These are phyloP conservation scores for Platynereis dumerilii DNA, from an alignment of 2,888 invertebrate genomes.

Conservation along the genomic window DNA sequence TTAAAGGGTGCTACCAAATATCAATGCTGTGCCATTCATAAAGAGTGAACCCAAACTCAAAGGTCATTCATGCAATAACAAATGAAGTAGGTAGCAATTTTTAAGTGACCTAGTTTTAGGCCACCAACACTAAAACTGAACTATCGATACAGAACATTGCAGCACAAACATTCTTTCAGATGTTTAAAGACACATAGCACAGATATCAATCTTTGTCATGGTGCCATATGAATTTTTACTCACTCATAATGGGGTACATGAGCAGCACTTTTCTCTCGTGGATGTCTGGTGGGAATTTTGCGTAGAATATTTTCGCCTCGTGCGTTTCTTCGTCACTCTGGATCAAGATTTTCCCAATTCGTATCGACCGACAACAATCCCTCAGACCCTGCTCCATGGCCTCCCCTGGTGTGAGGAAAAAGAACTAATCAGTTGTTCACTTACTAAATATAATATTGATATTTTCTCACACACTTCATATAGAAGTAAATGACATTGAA, in stretches of 20 bases:
- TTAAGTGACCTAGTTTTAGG: too few species aligned
- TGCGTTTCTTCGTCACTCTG: slow-evolving; percentile 96
- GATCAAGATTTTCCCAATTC: slow-evolving; percentile 97
- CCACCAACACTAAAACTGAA: too few species aligned
- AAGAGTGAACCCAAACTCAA: too few species aligned
- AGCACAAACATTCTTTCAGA: too few species aligned
- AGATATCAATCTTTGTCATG: too few species aligned
- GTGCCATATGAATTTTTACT: slow-evolving; percentile 58
- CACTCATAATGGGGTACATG: slow-evolving; percentile 99
- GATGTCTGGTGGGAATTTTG: slow-evolving; percentile 96
- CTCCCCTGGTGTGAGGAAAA: slow-evolving; percentile 67
- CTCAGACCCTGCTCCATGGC: slow-evolving; percentile 87
- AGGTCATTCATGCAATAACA: too few species aligned
- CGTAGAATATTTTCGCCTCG: slow-evolving; percentile 93
- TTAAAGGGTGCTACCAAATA: too few species aligned
- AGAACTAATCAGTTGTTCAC: neutral
- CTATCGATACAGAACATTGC: too few species aligned
- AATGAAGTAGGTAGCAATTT: too few species aligned
- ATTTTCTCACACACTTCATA: neutral
- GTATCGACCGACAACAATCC: slow-evolving; percentile 97
- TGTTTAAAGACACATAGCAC: too few species aligned
- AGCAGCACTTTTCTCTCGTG: slow-evolving; percentile 84
- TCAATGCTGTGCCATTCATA: too few species aligned
- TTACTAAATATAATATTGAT: neutral
- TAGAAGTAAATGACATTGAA: neutral